A percentile compares a stretch with the other conserved stretches of the same genome.
phyloP scores from a whole-genome alignment of 1,140 invertebrate species.

The Radopholus similis region DNA sequence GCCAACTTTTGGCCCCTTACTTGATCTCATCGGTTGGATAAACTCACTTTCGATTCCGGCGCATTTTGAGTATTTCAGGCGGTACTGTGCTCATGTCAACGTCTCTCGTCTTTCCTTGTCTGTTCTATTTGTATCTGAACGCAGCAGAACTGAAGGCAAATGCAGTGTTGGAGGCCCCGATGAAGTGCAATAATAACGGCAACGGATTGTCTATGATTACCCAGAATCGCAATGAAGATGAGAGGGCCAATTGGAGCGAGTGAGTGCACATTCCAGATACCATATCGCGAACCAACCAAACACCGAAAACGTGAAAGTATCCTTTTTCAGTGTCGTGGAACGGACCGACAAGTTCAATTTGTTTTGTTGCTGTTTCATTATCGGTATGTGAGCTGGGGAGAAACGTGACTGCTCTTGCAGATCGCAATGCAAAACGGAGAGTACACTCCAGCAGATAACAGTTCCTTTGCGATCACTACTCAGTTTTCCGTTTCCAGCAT shows the following conservation, averaged over 20 bases:
- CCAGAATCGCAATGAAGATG: conserved; percentile 3
- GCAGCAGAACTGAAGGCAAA: conserved; percentile 23
- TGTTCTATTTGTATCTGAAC: conserved; percentile 53
- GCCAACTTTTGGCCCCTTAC: conserved; percentile 79
- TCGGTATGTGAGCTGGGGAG: too few species aligned
- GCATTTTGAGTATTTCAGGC: conserved; percentile 63
- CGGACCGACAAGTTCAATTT: conserved; percentile 35
- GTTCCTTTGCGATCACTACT: too few species aligned
- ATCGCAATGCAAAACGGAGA: too few species aligned
- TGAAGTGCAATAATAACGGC: background rate
- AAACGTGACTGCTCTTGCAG: too few species aligned
- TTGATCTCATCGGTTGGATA: conserved; percentile 80
- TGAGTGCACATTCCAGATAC: conserved; percentile 5
- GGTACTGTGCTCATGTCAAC: conserved; percentile 68
- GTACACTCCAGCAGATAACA: too few species aligned
- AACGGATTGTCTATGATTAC: conserved; percentile 5
- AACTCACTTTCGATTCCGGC: too few species aligned
- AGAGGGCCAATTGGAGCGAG: conserved; percentile 13
- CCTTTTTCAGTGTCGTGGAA: conserved; percentile 41
- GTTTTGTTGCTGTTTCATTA: conserved; percentile 33
- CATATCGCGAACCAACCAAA: too few species aligned
- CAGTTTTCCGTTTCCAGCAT: too few species aligned
- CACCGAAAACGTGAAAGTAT: too few species aligned
- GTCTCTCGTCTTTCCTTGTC: conserved; percentile 60
- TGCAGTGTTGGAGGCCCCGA: background rate